Evolutionary conservation across 2,797 vertebrate species (phyloP).

Genomic region (Arctocebus calabarensis): DNA sequence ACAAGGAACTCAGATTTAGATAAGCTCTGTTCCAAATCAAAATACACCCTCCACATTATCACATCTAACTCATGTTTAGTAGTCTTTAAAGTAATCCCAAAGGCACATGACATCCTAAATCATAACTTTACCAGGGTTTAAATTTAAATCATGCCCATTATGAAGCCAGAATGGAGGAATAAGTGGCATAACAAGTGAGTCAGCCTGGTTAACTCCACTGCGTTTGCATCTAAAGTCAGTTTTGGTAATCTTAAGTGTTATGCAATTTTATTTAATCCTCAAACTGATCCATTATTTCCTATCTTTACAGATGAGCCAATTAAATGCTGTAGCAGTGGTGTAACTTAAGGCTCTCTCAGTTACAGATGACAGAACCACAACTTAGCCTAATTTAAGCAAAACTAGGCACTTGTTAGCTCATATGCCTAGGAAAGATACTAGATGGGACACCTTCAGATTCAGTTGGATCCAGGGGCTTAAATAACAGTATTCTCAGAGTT

Average conservation of each 20-base stretch:
- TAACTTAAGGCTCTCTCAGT: background rate
- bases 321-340: too few relatives aligned
- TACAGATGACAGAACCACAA: background rate
- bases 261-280: background rate
- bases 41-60: background rate
- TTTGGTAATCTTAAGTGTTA: background rate
- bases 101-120: background rate
- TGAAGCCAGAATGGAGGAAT: background rate
- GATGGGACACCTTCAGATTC: background rate
- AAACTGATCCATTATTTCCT: background rate
- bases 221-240: background rate
- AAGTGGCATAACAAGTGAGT: background rate
- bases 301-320: background rate
- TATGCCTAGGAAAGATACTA: background rate
- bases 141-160: background rate
- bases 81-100: background rate
- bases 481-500: background rate
- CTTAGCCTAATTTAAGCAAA: background rate
- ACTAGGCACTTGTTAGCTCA: background rate
- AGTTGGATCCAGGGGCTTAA: background rate
- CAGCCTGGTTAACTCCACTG: background rate
- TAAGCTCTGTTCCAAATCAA: background rate
- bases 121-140: background rate
- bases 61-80: background rate
- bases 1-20: background rate